Percentiles rank a stretch among this genome's conserved stretches.
These are phyloP conservation scores for Marasmarcha lunaedactyla DNA, from an alignment of 2,888 invertebrate genomes.

Conservation along the genomic window DNA sequence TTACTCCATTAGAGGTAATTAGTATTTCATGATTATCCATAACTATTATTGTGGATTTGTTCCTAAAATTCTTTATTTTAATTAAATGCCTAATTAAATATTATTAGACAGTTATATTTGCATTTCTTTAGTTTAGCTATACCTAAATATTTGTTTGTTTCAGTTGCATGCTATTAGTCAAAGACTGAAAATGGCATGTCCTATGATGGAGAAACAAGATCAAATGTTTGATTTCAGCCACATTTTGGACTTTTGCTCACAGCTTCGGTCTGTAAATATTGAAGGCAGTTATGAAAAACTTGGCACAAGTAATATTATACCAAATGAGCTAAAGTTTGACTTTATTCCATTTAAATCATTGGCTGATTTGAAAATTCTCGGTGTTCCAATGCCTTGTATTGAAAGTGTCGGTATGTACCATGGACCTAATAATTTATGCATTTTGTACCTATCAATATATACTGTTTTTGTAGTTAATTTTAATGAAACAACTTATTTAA, in stretches of 20 bases:
- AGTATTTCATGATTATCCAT: slow-evolving; percentile 4
- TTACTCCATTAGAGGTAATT: slow-evolving; percentile 83
- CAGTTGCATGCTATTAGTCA: slow-evolving; percentile 92
- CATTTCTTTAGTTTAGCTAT: too few relatives aligned
- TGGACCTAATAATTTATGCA: too few relatives aligned
- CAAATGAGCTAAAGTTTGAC: slow-evolving; percentile 84
- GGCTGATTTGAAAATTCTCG: slow-evolving; percentile 76
- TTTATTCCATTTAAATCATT: slow-evolving; percentile 86
- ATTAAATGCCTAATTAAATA: neutral
- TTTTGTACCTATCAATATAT: neutral
- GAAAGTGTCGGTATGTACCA: slow-evolving; percentile 64
- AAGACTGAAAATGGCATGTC: slow-evolving; percentile 87
- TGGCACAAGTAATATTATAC: slow-evolving; percentile 86
- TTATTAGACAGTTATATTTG: too few relatives aligned
- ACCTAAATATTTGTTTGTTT: too few relatives aligned
- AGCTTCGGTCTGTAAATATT: slow-evolving; percentile 77
- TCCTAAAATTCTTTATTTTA: neutral
- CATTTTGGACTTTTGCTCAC: slow-evolving; percentile 87
- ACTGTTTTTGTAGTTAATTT: too few relatives aligned
- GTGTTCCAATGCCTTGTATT: slow-evolving; percentile 77
- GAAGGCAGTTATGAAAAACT: slow-evolving; percentile 76
- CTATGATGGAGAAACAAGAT: slow-evolving; percentile 81
- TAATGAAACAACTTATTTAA: too few relatives aligned
- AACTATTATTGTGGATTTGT: neutral
- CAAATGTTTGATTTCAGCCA: slow-evolving; percentile 91